Evolutionary conservation across 2,113 vertebrate genomes (phyloP), one percentile per base, ranked within the genome.

Genomic region (Scopus umbretta): DNA sequence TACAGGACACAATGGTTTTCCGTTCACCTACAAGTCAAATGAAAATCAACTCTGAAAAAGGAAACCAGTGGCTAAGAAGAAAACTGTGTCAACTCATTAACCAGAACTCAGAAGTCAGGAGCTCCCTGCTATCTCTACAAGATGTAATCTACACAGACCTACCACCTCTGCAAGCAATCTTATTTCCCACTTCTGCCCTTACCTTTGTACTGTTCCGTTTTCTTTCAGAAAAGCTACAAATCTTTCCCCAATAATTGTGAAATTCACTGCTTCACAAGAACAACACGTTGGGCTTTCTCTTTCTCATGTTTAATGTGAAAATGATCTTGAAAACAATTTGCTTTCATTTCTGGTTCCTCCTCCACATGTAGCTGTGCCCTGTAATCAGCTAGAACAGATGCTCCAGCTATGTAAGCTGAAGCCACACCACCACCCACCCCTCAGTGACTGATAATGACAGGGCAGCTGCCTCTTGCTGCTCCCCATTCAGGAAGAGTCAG

Each of bases 1-100:
- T 99, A 78, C 99, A 99, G 17, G 99, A 99, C 81, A 99, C 99
- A 10, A 99, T 94, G 19, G 99, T 99, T 96, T 95, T 99, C 90
- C 98, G 97, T 94, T 99, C 99, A 74, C 99, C 99, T 99, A 84
- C 62, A 96, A 96, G 61, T 8, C 85, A 94, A 84, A 61, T 1
- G 16, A 67, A 72, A 87, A 62, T 5, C 1, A 73, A 7, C 6
- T 38, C 45, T 87, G 27, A 91, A 47, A 66, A 68, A 76, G 27
- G 13, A 36, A 84, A 47, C 4, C 26, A 38, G 38, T 65, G 49
- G 29, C 29, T 71, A 30, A 86, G 81, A 83, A 47, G 22, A 83
- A 93, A 86, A 52, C 9, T 16, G 10, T 1, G 2, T 30, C 43
- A 73, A 45, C 21, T 81, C 1, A 1, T 58, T 42, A 58, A 58